A percentile compares a stretch with the other conserved stretches of the same genome.
Evolutionary conservation across 2,113 vertebrate species (phyloP).

Genomic region (Mormoops blainvillei): DNA sequence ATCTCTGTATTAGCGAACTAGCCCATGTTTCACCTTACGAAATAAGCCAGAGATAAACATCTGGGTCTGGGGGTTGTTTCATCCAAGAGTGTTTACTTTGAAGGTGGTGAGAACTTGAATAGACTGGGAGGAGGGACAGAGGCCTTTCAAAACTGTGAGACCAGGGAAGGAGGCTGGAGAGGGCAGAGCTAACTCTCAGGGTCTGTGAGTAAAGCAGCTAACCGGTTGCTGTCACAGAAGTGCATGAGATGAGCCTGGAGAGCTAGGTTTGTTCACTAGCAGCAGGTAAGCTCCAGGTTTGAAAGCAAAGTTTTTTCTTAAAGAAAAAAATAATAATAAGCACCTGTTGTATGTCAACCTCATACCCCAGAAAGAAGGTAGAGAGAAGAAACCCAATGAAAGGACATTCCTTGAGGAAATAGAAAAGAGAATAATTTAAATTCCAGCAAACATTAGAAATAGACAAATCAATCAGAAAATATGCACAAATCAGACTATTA

Average conservation of each 20-base stretch:
- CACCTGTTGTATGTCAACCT: background rate
- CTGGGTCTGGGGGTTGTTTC: background rate
- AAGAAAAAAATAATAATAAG: background rate
- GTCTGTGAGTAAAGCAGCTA: background rate
- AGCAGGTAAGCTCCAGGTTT: background rate
- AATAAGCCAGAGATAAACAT: background rate
- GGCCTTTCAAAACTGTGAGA: background rate
- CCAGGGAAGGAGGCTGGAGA: background rate
- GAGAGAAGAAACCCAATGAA: background rate
- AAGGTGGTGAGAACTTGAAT: background rate
- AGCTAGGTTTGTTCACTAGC: background rate
- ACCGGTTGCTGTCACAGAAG: background rate
- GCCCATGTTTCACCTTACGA: background rate
- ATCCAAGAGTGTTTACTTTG: background rate
- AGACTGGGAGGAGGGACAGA: background rate
- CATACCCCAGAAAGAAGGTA: background rate
- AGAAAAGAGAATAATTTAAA: constrained; percentile 6
- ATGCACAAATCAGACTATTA: background rate
- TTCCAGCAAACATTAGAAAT: background rate
- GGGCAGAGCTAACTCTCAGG: background rate
- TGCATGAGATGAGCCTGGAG: background rate
- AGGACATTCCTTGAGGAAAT: background rate
- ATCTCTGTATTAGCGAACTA: background rate
- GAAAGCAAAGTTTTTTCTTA: background rate
- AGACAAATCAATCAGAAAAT: background rate